A percentile compares a stretch with the other conserved stretches of the same genome.
Evolutionary conservation across 2,888 invertebrate species (phyloP).

Genomic region (Theretra japonica): DNA sequence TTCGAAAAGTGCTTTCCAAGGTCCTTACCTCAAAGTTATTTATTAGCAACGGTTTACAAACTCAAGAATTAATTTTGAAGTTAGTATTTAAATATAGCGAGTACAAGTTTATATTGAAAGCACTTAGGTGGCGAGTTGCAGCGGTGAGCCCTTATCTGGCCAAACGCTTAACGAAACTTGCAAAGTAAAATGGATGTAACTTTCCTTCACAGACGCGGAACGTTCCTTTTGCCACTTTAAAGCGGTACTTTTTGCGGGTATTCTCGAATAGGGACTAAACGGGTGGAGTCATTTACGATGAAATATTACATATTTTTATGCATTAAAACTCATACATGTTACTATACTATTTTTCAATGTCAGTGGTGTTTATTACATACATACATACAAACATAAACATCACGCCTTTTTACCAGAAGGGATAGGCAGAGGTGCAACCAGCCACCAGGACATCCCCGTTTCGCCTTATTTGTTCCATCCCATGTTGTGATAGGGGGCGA

Average conservation of each 20-base stretch:
- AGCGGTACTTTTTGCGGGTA: neutral
- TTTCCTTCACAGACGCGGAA: neutral
- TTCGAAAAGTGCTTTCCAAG: neutral
- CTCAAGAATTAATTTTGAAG: slow-evolving; percentile 11
- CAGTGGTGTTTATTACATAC: too few relatives aligned
- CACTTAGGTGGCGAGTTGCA: slow-evolving; percentile 11
- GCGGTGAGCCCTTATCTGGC: neutral
- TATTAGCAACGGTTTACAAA: neutral
- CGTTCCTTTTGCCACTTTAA: slow-evolving; percentile 1
- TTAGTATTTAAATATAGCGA: slow-evolving; percentile 5
- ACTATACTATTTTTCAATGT: too few relatives aligned
- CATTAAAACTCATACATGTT: too few relatives aligned
- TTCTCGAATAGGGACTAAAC: too few relatives aligned
- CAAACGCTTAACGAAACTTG: slow-evolving; percentile 4
- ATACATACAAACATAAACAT: too few relatives aligned
- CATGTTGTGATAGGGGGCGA: too few relatives aligned
- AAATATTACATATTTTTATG: too few relatives aligned
- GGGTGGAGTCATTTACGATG: too few relatives aligned
- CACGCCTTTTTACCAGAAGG: too few relatives aligned
- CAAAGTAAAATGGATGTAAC: slow-evolving; percentile 7
- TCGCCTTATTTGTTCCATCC: too few relatives aligned
- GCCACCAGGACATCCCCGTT: too few relatives aligned
- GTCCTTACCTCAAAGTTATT: neutral
- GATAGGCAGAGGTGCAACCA: too few relatives aligned
- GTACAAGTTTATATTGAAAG: slow-evolving; percentile 2